Evolutionary conservation across 2,888 invertebrate genomes (phyloP), one percentile per base, ranked within the genome.

Genomic region (Pristionchus exspectatus): DNA sequence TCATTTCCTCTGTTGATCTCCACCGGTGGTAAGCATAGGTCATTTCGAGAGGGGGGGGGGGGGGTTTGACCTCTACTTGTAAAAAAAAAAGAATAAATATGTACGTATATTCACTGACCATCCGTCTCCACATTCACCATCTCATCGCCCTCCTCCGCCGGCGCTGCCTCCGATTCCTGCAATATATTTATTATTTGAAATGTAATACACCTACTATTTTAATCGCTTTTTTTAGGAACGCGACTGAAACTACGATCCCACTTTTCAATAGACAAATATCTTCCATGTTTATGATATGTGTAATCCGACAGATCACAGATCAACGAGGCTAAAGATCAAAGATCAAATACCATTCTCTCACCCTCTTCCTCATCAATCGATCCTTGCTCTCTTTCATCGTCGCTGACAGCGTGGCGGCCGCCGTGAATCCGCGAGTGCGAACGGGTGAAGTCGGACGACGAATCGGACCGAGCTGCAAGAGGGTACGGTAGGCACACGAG

Each of bases 351-450:
- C 44, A 50, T 50, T n/a, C 38, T 16, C 66, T 86, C 66, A 50
- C 50, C 86, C 18, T 86, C 86, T 38, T 86, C 66, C n/a, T 33
- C 85, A 0, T 86, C 24, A 50, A 7, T 66, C 66, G 63, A 33
- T 63, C 66, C 44, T 44, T 86, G 38, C 63, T 66, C 66, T 63
- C 86, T 24, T 44, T 66, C 86, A 86, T 63, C 86, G 54, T 54
- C 10, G 84, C 56, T 18, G 84, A 84, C 21, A 84, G 54, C 14
- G 84, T 86, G 27, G 66, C 86, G 1, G 86, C 66, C 1, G 63
- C 14, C 14, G 66, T 66, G 86, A 86, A 86, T 18, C 63, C 86
- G 21, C 86, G 63, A 38, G 86, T 86, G 27, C 86, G 86, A 3
- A 33, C 27, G n/a, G 86, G 86, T 1, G 63, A 66, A 18, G 84